Evolutionary conservation across 2,113 vertebrate species (phyloP).

Genomic region (Gavia stellata): DNA sequence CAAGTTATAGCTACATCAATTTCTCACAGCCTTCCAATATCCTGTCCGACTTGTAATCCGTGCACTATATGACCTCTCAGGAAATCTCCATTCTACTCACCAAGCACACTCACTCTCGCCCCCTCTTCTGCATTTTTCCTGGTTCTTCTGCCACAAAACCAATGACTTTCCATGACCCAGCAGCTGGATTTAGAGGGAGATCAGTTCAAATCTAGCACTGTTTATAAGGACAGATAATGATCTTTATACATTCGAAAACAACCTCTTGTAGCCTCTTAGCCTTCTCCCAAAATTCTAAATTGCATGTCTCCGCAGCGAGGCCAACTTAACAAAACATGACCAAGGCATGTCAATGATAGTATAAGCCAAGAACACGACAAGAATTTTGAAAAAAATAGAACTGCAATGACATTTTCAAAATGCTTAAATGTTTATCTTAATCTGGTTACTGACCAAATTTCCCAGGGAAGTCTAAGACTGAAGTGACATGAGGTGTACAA

Average conservation of each 20-base stretch:
- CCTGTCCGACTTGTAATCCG: accelerated
- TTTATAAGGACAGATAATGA: neutral
- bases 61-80: neutral
- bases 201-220: neutral
- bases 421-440: constrained; percentile 1
- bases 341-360: neutral
- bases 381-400: constrained; percentile 1
- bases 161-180: constrained; percentile 12
- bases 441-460: neutral
- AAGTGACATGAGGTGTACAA: neutral
- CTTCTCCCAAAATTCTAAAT: neutral
- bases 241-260: neutral
- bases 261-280: neutral
- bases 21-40: neutral
- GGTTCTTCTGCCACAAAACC: neutral
- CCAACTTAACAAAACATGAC: constrained; percentile 14
- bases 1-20: neutral
- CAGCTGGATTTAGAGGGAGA: neutral
- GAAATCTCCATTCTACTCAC: neutral
- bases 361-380: neutral
- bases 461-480: neutral
- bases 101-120: neutral
- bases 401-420: neutral
- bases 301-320: neutral
- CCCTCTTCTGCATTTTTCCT: neutral